Percentiles rank a stretch among this genome's conserved stretches.
Evolutionary conservation across 1,140 invertebrate genomes (phyloP).

Genomic region (Drosophila bifasciata): DNA sequence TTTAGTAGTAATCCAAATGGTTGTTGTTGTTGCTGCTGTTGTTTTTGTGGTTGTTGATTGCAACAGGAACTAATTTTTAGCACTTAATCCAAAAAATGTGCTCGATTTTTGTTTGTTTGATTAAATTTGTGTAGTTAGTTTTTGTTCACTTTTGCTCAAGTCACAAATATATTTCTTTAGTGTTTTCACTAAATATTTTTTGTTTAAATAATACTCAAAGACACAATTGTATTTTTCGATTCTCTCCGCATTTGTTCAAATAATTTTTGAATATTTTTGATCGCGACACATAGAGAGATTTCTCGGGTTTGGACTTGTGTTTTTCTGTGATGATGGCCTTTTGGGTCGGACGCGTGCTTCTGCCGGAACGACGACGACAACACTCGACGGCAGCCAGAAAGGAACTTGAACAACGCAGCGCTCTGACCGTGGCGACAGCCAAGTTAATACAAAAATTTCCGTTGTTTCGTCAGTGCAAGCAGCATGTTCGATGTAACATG

Average conservation of each 20-base stretch:
- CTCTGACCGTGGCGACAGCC: constrained; percentile 11
- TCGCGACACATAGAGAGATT: too few relatives aligned
- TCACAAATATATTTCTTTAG: constrained; percentile 19
- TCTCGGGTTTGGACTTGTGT: constrained; percentile 7
- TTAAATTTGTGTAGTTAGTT: constrained; percentile 22
- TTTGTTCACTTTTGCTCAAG: constrained; percentile 29
- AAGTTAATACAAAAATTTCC: too few relatives aligned
- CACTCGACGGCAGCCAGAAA: constrained; percentile 83
- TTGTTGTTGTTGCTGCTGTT: constrained; percentile 59
- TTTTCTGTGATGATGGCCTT: constrained; percentile 34
- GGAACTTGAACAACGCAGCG: constrained; percentile 76
- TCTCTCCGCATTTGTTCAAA: constrained; percentile 6
- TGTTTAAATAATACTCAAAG: constrained; percentile 5
- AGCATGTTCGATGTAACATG: too few relatives aligned
- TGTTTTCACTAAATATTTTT: constrained; percentile 29
- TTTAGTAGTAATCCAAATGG: constrained; percentile 73
- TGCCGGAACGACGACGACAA: constrained; percentile 72
- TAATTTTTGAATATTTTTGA: constrained; percentile 31
- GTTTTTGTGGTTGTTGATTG: constrained; percentile 29
- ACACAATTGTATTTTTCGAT: not conserved
- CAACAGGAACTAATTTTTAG: constrained; percentile 75
- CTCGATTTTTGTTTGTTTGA: constrained; percentile 38
- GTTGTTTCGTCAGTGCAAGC: too few relatives aligned
- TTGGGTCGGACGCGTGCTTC: constrained; percentile 60
- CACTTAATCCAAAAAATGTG: constrained; percentile 78